Evolutionary conservation across 2,888 invertebrate genomes (phyloP), one percentile per base, ranked within the genome.

Genomic region (Iselma pallidipennis): DNA sequence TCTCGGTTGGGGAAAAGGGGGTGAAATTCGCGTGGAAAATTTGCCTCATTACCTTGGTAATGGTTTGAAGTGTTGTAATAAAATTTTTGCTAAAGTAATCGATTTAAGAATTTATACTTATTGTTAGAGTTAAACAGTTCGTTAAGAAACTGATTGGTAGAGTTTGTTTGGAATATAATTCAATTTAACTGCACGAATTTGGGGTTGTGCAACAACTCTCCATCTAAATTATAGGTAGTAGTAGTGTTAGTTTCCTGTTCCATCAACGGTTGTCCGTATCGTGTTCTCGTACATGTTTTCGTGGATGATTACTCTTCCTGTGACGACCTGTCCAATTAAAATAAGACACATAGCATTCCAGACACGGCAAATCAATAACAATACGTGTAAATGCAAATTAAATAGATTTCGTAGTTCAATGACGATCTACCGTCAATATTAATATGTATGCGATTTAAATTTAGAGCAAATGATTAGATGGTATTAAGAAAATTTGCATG

Each of bases 401-500:
- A 49, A 21, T 26, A 21, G 21, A 50, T 50, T 50, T 50, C 25
- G 50, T 26, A 50, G 14, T 50, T 50, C 26, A 50, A 50, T n/a
- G 26, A 19, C 26, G 26, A 19, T 3, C 37, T 7, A 19, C 4
- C 50, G 23, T 26, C 21, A 33, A 33, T 33, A 57, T 23, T 48
- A 48, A 57, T 37, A 33, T 49, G 42, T 45, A 52, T 58, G 37
- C 52, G 51, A 57, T 61, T 53, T 48, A 56, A 53, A 61, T 61
- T 61, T 56, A 29, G 33, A 57, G 59, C 52, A 48, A 37, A 52
- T 63, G 63, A 63, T 59, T 59, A 55, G 53, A 33, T 33, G 49
- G 48, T 57, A 63, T 63, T 60, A 60, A 60, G 63, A 57, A 37
- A 63, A 63, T 63, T 63, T 63, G 60, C 63, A 63, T 63, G 37